Percentiles rank a stretch among this genome's conserved stretches.
Evolutionary conservation across 2,113 vertebrate genomes (phyloP).

Genomic region (Cettia cetti): DNA sequence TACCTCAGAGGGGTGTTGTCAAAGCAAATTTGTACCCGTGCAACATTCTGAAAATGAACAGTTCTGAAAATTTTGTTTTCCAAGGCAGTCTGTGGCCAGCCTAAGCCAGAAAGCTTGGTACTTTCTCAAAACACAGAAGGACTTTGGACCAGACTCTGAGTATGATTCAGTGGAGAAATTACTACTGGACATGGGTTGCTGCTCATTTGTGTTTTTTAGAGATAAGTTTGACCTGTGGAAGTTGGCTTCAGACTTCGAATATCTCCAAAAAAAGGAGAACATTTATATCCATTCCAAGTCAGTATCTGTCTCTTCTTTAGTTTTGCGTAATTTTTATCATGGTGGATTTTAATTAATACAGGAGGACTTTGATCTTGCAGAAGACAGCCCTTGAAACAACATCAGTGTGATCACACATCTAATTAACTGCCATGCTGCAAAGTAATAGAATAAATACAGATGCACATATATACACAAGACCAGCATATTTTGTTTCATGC

Average conservation of each 20-base stretch:
- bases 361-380: neutral
- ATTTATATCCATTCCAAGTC: neutral
- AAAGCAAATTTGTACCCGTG: neutral
- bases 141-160: neutral
- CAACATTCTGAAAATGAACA: conserved; percentile 18
- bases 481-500: neutral
- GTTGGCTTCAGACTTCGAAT: neutral
- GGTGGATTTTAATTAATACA: neutral
- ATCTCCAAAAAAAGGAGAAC: neutral
- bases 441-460: neutral
- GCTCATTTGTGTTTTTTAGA: neutral
- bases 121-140: neutral
- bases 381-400: neutral
- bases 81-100: neutral
- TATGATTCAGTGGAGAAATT: neutral
- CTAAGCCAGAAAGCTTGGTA: neutral
- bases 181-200: neutral
- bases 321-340: neutral
- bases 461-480: neutral
- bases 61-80: conserved; percentile 11
- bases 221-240: neutral
- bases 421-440: neutral
- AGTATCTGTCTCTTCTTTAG: neutral
- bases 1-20: conserved; percentile 32
- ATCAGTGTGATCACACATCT: neutral